Conservation (phyloP, 2,888 invertebrate genomes). For the Auanema freiburgensis region DNA sequence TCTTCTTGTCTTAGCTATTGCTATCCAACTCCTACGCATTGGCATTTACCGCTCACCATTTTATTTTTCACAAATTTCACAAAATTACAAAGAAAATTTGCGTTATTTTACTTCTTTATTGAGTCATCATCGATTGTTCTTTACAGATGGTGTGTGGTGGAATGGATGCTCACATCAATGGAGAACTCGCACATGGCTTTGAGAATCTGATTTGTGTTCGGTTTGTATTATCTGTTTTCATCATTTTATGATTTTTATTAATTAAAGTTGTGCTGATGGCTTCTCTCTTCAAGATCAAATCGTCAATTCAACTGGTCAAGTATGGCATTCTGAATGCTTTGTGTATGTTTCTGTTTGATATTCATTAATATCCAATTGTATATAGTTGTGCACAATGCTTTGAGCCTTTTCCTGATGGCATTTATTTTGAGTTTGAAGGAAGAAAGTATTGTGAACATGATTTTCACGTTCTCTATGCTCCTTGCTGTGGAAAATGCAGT, state of each 20-base stretch:
- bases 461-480: constrained; percentile 93
- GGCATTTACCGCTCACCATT: no score
- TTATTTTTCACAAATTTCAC: no score
- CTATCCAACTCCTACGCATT: no score
- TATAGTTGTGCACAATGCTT: constrained; percentile 94
- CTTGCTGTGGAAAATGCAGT: constrained; percentile 81
- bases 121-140: no score
- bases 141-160: constrained; percentile 48
- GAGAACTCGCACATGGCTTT: constrained; percentile 54
- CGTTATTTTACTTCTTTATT: no score
- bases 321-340: constrained; percentile 98
- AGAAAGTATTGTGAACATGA: constrained; percentile 98
- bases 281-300: constrained; percentile 96
- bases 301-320: constrained; percentile 94
- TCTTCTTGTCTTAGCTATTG: no score
- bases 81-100: no score
- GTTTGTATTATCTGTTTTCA: constrained; percentile 5
- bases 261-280: constrained; percentile 91
- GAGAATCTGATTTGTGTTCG: constrained; percentile 60
- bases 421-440: constrained; percentile 97
- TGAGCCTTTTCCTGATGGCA: constrained; percentile 92
- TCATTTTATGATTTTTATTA: not conserved
- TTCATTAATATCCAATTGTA: constrained; percentile 17
- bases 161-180: constrained; percentile 48
- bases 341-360: constrained; percentile 74